These are phyloP conservation scores for Bedellia somnulentella DNA, from an alignment of 2,888 invertebrate species.

Conservation along the genomic window DNA sequence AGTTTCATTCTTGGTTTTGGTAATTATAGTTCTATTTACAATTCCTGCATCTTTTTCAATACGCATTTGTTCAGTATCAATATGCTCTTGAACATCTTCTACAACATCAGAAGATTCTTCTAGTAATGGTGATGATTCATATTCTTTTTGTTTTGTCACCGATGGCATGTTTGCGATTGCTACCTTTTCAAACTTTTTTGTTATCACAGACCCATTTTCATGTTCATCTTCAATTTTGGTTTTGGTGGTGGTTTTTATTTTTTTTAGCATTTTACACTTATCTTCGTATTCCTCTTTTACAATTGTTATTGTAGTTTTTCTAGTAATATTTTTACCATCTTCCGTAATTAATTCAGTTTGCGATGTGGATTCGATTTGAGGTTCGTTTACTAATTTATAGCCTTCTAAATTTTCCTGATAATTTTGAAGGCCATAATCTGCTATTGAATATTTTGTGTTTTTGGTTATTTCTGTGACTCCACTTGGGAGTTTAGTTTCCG, in stretches of 20 bases:
- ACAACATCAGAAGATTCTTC: slow-evolving; percentile 36
- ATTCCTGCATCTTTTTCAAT: slow-evolving; percentile 27
- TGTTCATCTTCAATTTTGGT: slow-evolving; percentile 37
- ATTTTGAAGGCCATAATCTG: slow-evolving; percentile 28
- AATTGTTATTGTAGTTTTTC: slow-evolving; percentile 36
- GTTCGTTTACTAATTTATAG: slow-evolving; percentile 23
- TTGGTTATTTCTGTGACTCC: slow-evolving; percentile 40
- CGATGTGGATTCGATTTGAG: slow-evolving; percentile 23
- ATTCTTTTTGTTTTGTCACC: slow-evolving; percentile 14
- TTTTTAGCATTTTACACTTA: slow-evolving; percentile 19
- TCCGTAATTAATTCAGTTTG: slow-evolving; percentile 23
- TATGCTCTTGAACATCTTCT: slow-evolving; percentile 39
- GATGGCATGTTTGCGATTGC: slow-evolving; percentile 27
- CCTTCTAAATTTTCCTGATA: slow-evolving; percentile 32
- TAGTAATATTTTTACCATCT: slow-evolving; percentile 25
- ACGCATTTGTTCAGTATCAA: slow-evolving; percentile 36
- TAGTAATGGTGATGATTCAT: slow-evolving; percentile 21
- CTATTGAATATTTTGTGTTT: slow-evolving; percentile 39
- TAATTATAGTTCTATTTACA: slow-evolving; percentile 43
- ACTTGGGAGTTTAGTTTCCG: slow-evolving; percentile 30
- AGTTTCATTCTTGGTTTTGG: slow-evolving; percentile 47
- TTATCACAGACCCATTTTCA: slow-evolving; percentile 40
- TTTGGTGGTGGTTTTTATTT: slow-evolving; percentile 34
- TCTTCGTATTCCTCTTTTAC: slow-evolving; percentile 36
- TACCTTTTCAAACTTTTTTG: slow-evolving; percentile 42